These are phyloP conservation scores for Pyrochroa serraticornis DNA, from an alignment of 2,888 invertebrate species.

Conservation along the genomic window DNA sequence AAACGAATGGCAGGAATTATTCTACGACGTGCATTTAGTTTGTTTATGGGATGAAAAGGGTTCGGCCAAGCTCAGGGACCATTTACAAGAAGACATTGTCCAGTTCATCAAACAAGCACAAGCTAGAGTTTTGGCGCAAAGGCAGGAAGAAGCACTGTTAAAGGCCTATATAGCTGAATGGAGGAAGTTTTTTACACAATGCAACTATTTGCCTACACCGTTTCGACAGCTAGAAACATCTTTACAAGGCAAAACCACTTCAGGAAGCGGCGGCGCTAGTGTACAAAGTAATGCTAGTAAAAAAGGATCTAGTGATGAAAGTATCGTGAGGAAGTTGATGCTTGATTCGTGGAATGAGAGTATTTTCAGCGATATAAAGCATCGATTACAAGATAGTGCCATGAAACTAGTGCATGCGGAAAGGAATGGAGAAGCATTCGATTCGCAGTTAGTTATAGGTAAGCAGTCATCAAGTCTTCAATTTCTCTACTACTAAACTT, in stretches of 20 bases:
- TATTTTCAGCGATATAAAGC: conserved; percentile 95
- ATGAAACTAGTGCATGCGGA: conserved; percentile 98
- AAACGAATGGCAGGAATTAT: conserved; percentile 96
- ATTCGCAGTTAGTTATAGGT: conserved; percentile 91
- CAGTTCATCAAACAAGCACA: conserved; percentile 95
- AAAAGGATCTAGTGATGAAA: conserved; percentile 77
- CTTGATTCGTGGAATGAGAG: conserved; percentile 97
- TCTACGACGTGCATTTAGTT: conserved; percentile 94
- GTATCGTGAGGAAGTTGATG: conserved; percentile 94
- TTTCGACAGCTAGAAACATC: conserved; percentile 90
- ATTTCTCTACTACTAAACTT: not conserved
- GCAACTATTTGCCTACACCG: conserved; percentile 94
- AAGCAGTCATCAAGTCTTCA: conserved; percentile 13
- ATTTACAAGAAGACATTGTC: conserved; percentile 89
- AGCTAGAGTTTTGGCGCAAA: conserved; percentile 84
- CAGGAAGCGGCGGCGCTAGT: conserved; percentile 42
- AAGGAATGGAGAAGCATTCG: conserved; percentile 96
- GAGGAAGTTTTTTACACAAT: conserved; percentile 98
- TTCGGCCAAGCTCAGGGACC: conserved; percentile 84
- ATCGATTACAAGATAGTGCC: conserved; percentile 90
- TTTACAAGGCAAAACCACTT: conserved; percentile 70
- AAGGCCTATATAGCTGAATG: conserved; percentile 98
- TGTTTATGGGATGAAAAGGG: conserved; percentile 98
- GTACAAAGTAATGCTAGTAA: conserved; percentile 56
- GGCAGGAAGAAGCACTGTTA: conserved; percentile 93